Evolutionary conservation across 2,888 invertebrate species (phyloP).

Genomic region (Nipponacmea schrenckii): DNA sequence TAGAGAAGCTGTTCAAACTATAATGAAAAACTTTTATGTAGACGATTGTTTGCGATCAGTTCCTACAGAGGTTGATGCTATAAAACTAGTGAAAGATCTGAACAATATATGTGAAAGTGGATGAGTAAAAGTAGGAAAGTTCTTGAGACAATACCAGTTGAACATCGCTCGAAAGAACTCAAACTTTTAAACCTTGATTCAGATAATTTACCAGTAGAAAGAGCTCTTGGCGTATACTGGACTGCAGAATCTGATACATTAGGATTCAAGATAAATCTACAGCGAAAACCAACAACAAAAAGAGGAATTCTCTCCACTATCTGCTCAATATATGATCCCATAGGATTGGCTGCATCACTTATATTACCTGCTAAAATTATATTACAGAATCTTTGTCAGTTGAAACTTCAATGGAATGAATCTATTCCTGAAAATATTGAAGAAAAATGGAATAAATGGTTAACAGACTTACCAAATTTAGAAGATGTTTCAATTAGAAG

Average conservation of each 20-base stretch:
- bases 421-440: background rate
- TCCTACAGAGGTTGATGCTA: slow-evolving; percentile 13
- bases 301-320: slow-evolving; percentile 11
- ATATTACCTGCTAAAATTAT: slow-evolving; percentile 5
- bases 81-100: slow-evolving; percentile 10
- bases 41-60: slow-evolving; percentile 20
- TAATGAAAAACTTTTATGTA: slow-evolving; percentile 32
- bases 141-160: slow-evolving; percentile 17
- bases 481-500: background rate
- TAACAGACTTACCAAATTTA: slow-evolving; percentile 14
- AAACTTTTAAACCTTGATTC: background rate
- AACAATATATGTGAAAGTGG: slow-evolving; percentile 21
- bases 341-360: slow-evolving; percentile 13
- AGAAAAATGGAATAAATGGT: slow-evolving; percentile 4
- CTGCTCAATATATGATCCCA: slow-evolving; percentile 16
- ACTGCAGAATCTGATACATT: background rate
- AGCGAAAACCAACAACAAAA: background rate
- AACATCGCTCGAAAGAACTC: background rate
- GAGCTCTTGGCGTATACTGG: background rate
- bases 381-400: slow-evolving; percentile 1
- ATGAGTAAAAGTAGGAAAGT: slow-evolving; percentile 17
- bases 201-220: background rate
- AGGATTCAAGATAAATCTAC: background rate
- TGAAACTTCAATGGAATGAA: slow-evolving; percentile 20
- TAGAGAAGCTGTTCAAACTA: background rate